phyloP scores from a whole-genome alignment of 2,113 vertebrate genomes.

The Myrmophylax atrothorax region DNA sequence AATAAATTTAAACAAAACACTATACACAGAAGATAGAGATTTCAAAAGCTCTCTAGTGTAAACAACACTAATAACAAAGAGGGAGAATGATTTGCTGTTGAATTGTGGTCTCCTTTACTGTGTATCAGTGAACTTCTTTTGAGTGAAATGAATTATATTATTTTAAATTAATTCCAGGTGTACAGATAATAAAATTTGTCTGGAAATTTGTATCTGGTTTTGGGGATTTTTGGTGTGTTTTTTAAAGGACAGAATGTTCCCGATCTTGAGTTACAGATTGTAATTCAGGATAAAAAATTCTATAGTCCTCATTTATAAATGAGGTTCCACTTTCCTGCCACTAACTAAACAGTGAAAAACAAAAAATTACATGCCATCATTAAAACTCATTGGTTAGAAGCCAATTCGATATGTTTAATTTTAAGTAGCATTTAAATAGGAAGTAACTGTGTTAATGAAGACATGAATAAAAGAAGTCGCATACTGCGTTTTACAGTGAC shows the following conservation, averaged over 20 bases:
- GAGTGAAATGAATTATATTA: not conserved
- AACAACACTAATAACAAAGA: not conserved
- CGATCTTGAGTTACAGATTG: not conserved
- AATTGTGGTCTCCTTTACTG: not conserved
- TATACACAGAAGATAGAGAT: not conserved
- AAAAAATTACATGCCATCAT: not conserved
- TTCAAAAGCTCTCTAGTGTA: not conserved
- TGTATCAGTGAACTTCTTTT: not conserved
- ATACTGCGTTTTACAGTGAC: not conserved
- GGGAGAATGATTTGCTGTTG: not conserved
- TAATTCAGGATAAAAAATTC: not conserved
- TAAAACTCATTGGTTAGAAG: not conserved
- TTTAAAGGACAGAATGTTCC: not conserved
- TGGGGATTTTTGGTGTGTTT: not conserved
- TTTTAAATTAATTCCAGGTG: not conserved
- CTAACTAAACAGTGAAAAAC: not conserved
- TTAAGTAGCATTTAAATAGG: not conserved
- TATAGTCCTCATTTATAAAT: not conserved
- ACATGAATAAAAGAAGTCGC: not conserved
- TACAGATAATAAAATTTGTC: not conserved
- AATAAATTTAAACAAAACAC: not conserved
- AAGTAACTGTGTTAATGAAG: not conserved
- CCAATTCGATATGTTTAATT: not conserved
- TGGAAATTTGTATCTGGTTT: not conserved
- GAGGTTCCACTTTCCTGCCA: not conserved